Conservation (phyloP, 1,140 invertebrate species). For the Drosophila miranda region DNA sequence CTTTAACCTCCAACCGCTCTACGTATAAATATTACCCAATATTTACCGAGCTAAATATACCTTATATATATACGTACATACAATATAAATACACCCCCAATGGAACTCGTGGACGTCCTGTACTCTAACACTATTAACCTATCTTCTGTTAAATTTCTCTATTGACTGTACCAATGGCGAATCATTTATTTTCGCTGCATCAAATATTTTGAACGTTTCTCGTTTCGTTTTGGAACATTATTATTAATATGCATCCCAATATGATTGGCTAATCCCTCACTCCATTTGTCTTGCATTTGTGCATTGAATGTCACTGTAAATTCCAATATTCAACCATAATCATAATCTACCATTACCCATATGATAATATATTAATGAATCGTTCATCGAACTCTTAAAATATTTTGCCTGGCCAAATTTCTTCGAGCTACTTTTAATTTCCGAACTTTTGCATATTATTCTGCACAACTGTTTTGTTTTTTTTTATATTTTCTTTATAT, state of each 20-base stretch:
- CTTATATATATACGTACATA: slow-evolving; percentile 2
- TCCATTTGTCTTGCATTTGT: too few species aligned
- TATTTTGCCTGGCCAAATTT: too few species aligned
- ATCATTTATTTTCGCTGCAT: slow-evolving; percentile 15
- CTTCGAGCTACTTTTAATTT: too few species aligned
- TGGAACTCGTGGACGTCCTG: neutral
- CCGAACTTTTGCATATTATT: neutral
- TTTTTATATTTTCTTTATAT: neutral
- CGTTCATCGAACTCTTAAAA: too few species aligned
- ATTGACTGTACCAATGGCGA: slow-evolving; percentile 5
- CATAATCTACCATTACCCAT: too few species aligned
- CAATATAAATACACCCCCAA: neutral
- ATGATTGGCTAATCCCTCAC: too few species aligned
- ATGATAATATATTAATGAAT: too few species aligned
- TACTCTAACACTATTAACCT: neutral
- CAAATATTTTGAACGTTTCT: slow-evolving; percentile 35
- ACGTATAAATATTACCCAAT: slow-evolving; percentile 4
- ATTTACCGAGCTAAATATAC: slow-evolving; percentile 6
- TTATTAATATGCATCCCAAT: too few species aligned
- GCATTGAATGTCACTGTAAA: too few species aligned
- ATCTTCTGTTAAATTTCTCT: neutral
- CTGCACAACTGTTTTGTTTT: neutral
- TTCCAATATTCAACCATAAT: too few species aligned
- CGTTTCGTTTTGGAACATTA: too few species aligned
- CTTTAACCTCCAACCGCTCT: neutral